Evolutionary conservation across 1,140 invertebrate species (phyloP), one percentile per base, ranked within the genome.

Genomic region (Cylas formicarius): DNA sequence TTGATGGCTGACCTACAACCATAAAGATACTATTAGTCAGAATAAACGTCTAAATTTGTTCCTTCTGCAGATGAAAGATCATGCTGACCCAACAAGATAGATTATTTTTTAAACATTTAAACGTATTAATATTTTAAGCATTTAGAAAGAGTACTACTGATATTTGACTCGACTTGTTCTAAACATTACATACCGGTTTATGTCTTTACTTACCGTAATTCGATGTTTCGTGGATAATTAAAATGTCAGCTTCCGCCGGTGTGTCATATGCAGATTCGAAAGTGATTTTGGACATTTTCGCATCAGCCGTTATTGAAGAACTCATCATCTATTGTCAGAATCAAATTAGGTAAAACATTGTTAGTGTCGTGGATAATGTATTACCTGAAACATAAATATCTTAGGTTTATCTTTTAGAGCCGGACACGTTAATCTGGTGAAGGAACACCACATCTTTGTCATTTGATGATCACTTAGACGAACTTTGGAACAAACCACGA

Each of bases 381-480:
- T 47, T 49, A 60, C 58, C 42, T 57, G 50, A 43, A 61, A 63
- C 11, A 61, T 50, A 21, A 63, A 63, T 31, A 61, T 58, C 49
- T 63, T 61, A 5, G 60, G 58, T 48, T 61, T 60, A n/a, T 52
- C 40, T 17, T 53, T 52, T 13, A 60, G 34, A 8, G 43, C 10
- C n/a, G 23, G 28, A 38, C 56, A 62, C 7, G 44, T 43, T 16
- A 9, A 38, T 2, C 47, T 29, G 23, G 39, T 42, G 38, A 57
- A 58, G 7, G 18, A 13, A 5, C 37, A 21, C 50, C 52, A 56
- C 13, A 61, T 45, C 3, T 57, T 49, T 17, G 41, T 39, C 8
- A 46, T 34, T 26, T 24, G 26, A 9, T 33, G 16, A 10, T 8
- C 20, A 1, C 18, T 24, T 5, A 28, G 26, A 2, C 7, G 4